A percentile compares a stretch with the other conserved stretches of the same genome.
These are phyloP conservation scores for Acanthopleura granulata DNA, from an alignment of 2,888 invertebrate species.

Conservation along the genomic window DNA sequence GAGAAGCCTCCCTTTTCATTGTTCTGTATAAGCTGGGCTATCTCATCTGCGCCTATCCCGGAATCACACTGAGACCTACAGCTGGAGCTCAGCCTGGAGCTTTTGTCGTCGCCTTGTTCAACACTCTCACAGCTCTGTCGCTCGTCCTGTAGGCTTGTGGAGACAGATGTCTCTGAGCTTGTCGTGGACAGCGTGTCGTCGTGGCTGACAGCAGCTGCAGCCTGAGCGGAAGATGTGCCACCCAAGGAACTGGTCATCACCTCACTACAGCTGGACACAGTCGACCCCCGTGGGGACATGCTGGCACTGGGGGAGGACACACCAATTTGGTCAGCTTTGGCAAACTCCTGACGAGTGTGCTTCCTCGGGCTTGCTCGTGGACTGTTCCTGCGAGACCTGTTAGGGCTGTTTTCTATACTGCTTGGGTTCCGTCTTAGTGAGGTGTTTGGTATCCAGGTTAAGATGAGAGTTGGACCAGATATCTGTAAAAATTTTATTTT, in stretches of 20 bases:
- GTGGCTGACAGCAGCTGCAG: slow-evolving; percentile 8
- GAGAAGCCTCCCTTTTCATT: slow-evolving; percentile 49
- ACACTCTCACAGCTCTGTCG: slow-evolving; percentile 36
- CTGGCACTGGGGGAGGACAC: slow-evolving; percentile 45
- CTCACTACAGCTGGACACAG: slow-evolving; percentile 37
- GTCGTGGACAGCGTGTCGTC: slow-evolving; percentile 43
- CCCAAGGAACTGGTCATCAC: not conserved
- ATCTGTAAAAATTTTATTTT: not conserved
- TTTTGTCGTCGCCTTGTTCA: slow-evolving; percentile 40
- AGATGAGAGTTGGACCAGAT: slow-evolving; percentile 79
- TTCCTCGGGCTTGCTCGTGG: slow-evolving; percentile 56
- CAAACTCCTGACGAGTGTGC: slow-evolving; percentile 57
- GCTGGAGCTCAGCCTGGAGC: slow-evolving; percentile 44
- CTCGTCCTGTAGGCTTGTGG: slow-evolving; percentile 40
- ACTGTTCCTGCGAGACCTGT: slow-evolving; percentile 48
- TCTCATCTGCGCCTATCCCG: slow-evolving; percentile 44
- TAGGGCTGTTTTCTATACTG: slow-evolving; percentile 68
- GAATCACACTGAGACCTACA: slow-evolving; percentile 52
- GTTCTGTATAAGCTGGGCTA: slow-evolving; percentile 42
- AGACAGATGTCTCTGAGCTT: slow-evolving; percentile 46
- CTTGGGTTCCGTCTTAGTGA: slow-evolving; percentile 86
- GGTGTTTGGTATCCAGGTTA: slow-evolving; percentile 96
- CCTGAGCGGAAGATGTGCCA: not conserved
- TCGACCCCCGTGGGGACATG: slow-evolving; percentile 44
- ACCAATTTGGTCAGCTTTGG: slow-evolving; percentile 43